phyloP scores from a whole-genome alignment of 2,113 vertebrate species.

The Cephalopholis sonnerati region DNA sequence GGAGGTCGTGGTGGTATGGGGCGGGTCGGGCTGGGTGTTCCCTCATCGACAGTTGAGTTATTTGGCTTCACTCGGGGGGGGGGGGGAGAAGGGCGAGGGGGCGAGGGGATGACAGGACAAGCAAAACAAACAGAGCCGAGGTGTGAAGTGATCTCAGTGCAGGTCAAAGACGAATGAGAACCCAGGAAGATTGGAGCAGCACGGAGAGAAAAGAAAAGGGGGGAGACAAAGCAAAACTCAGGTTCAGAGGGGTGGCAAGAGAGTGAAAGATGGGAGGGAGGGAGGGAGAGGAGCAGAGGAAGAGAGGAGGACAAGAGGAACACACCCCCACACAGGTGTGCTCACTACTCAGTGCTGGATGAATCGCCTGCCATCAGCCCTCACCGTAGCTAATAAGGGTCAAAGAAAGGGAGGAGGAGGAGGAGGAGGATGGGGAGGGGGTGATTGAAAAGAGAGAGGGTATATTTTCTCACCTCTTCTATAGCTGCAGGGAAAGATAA shows the following conservation, averaged over 20 bases:
- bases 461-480: conserved; percentile 70
- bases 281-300: conserved; percentile 17
- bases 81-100: conserved; percentile 45
- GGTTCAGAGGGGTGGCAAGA: conserved; percentile 18
- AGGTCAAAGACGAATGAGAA: conserved; percentile 75
- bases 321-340: conserved; percentile 77
- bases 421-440: neutral
- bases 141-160: conserved; percentile 84
- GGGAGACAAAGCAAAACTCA: conserved; percentile 27
- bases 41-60: conserved; percentile 76
- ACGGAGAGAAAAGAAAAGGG: conserved; percentile 16
- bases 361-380: conserved; percentile 71
- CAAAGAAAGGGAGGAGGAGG: conserved; percentile 63
- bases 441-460: conserved; percentile 55
- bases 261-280: conserved; percentile 58
- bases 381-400: conserved; percentile 74
- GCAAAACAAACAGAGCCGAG: conserved; percentile 86
- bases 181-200: conserved; percentile 28
- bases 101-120: conserved; percentile 83
- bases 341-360: conserved; percentile 52
- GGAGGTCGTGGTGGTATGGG: conserved; percentile 63
- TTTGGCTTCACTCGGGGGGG: conserved; percentile 73
- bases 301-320: conserved; percentile 39
- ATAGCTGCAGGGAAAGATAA: conserved; percentile 78
- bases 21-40: conserved; percentile 56